phyloP scores from a whole-genome alignment of 2,888 invertebrate species.

The Epicampocera succincta region DNA sequence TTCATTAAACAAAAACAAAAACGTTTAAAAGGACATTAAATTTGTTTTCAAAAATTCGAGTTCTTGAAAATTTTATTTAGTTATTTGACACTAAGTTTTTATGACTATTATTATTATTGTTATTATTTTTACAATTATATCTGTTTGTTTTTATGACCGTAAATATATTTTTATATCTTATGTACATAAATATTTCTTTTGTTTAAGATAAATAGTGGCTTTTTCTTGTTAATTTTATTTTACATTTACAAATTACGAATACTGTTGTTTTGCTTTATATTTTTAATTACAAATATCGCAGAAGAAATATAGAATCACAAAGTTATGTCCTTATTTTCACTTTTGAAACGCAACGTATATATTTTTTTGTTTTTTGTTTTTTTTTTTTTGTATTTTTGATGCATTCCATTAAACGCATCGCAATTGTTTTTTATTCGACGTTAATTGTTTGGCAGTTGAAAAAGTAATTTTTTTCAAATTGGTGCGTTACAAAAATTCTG shows the following conservation, averaged over 20 bases:
- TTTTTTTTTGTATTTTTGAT: neutral
- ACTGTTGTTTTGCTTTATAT: neutral
- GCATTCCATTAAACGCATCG: neutral
- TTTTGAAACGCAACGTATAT: neutral
- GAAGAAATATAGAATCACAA: neutral
- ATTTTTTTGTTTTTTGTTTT: too few species aligned
- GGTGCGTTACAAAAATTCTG: too few species aligned
- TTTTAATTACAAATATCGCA: constrained; percentile 9
- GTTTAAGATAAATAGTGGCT: neutral
- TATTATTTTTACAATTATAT: too few species aligned
- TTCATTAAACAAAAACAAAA: too few species aligned
- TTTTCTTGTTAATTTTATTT: neutral
- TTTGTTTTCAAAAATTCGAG: too few species aligned
- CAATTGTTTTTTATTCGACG: constrained; percentile 1
- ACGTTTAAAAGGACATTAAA: too few species aligned
- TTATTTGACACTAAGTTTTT: too few species aligned
- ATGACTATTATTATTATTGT: too few species aligned
- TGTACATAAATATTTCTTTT: neutral
- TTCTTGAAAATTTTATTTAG: too few species aligned
- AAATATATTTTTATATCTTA: too few species aligned
- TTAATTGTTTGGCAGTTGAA: constrained; percentile 39
- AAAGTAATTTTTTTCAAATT: too few species aligned
- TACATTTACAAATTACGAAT: neutral
- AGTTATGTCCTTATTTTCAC: neutral
- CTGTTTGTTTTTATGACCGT: too few species aligned